Conservation (phyloP, 92 coral and sea anemone genomes). For the Muricea muricata region DNA sequence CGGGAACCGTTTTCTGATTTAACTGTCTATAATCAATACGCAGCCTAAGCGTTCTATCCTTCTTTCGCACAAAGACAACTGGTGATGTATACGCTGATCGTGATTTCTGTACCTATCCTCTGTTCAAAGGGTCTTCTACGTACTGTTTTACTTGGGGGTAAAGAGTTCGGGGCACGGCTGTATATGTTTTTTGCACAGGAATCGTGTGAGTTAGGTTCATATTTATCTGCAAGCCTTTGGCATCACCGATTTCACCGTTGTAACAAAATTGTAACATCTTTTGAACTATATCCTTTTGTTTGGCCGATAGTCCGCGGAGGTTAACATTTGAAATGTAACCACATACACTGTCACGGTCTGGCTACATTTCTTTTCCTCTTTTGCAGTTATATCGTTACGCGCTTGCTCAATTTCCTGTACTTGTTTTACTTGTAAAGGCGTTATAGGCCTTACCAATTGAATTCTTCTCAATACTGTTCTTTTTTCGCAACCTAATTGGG, state of each 20-base stretch:
- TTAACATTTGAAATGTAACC: constrained; percentile 12
- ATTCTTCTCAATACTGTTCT: constrained; percentile 54
- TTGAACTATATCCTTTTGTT: constrained; percentile 44
- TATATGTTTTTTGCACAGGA: constrained; percentile 32
- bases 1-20: constrained; percentile 7
- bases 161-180: constrained; percentile 25
- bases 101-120: constrained; percentile 15
- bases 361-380: not conserved
- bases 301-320: constrained; percentile 42
- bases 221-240: constrained; percentile 18
- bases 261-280: constrained; percentile 63
- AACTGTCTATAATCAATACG: constrained; percentile 28
- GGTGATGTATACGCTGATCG: constrained; percentile 41
- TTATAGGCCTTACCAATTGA: constrained; percentile 58
- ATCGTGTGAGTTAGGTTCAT: constrained; percentile 13
- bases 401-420: not conserved
- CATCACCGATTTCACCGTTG: constrained; percentile 13
- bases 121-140: constrained; percentile 36
- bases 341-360: not conserved
- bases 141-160: constrained; percentile 33
- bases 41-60: constrained; percentile 26
- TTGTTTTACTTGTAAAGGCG: constrained; percentile 55
- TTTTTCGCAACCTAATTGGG: constrained; percentile 24
- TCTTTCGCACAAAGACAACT: constrained; percentile 40
- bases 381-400: not conserved